These are phyloP conservation scores for Montipora capricornis DNA, from an alignment of 64 coral and sea anemone genomes.

Conservation along the genomic window DNA sequence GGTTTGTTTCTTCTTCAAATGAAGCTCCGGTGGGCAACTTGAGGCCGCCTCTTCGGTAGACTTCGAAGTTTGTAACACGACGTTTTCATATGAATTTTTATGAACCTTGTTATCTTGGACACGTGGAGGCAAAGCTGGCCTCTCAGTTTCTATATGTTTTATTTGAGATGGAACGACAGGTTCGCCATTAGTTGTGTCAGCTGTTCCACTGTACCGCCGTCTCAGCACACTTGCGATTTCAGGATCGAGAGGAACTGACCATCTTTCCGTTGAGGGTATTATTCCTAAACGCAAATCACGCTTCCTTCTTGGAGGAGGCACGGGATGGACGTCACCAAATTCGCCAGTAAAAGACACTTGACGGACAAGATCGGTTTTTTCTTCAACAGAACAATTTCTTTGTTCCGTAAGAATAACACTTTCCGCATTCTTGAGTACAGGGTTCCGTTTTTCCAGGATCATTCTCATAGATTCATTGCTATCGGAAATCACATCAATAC, in stretches of 20 bases:
- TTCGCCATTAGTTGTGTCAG: neutral
- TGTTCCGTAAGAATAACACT: slow-evolving; percentile 12
- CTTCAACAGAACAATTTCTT: neutral
- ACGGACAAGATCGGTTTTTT: neutral
- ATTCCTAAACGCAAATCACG: neutral
- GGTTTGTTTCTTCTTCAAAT: neutral
- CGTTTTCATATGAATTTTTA: slow-evolving; percentile 23
- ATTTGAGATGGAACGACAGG: neutral
- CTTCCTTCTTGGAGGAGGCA: slow-evolving; percentile 31
- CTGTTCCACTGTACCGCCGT: neutral
- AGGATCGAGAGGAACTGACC: neutral
- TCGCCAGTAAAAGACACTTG: neutral
- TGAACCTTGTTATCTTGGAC: neutral
- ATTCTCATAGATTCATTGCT: neutral
- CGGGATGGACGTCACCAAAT: neutral
- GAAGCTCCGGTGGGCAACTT: slow-evolving; percentile 3
- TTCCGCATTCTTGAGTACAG: neutral
- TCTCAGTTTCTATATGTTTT: neutral
- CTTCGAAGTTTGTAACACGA: neutral
- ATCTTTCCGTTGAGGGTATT: neutral
- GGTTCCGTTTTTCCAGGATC: slow-evolving; percentile 21
- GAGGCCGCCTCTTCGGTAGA: neutral
- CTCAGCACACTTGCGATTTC: slow-evolving; percentile 24
- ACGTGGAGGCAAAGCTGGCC: slow-evolving; percentile 9
- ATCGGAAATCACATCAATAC: neutral